Base-by-base conservation (phyloP, 2,888 invertebrate genomes). In the Trichopria drosophilae region DNA sequence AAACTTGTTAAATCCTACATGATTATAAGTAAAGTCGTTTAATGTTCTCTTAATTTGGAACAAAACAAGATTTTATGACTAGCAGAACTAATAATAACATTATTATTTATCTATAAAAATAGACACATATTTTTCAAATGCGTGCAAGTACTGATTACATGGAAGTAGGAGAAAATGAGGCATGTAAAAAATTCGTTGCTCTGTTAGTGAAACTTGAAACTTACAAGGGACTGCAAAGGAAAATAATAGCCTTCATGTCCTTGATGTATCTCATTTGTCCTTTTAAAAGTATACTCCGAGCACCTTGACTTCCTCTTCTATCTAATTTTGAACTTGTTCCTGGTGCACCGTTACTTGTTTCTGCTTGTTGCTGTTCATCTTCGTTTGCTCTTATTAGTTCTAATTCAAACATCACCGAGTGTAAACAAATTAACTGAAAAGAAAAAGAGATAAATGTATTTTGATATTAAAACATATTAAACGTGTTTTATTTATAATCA, bases 151-250 rank as follows among this genome's bases (percentile, higher is more conserved):
- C n/a, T n/a, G n/a, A n/a, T n/a, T n/a, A n/a, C n/a, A 1, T 1
- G 13, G 18, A n/a, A 10, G 13, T 32, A 6, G 18, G 18, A 32
- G 18, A 32, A 10, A 10, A 4, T 9, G n/a, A 31, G n/a, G 16
- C 13, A 31, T 31, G 15, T n/a, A 31, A 3, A 16, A 4, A 7
- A 32, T 12, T 12, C n/a, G 18, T 18, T 26, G 13, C 10, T 28
- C 9, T 20, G 20, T 20, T 12, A 16, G 28, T 26, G 15, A 19
- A 13, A 23, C 20, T n/a, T n/a, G 20, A 6, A 13, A 81, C 87
- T 82, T 76, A 93, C 88, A 94, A 79, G 1, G 94, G 93, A 65
- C 90, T 90, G 69, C 93, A 93, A 1, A 94, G 80, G 68, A 90
- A 94, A 47, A 92, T 86, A 26, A 93, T 83, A 0, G 85, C 84